Evolutionary conservation across 1,140 invertebrate genomes (phyloP), one percentile per base, ranked within the genome.

Genomic region (Whitmania pigra): DNA sequence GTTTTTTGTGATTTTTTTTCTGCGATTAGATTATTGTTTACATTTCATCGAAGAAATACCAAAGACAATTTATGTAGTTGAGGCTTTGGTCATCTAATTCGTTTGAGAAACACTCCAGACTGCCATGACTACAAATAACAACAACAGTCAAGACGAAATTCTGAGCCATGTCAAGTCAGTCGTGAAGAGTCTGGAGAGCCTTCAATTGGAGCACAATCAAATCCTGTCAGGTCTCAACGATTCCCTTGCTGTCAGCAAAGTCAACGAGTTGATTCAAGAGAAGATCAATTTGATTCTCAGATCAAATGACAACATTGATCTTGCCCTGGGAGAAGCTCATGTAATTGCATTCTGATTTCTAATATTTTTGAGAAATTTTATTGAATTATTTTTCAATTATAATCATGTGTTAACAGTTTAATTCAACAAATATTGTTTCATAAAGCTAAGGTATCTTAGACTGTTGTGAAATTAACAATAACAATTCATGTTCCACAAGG

Each of bases 221-320:
- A 63, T 63, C 11, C 57, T 63, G 2, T 63, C 57, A 31, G 57
- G 57, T 17, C 57, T 63, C 57, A 63, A 63, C 22, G 57, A 63
- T 1, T 63, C 57, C 22, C 29, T 63, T 25, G 22, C 57, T 7
- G 22, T 63, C 18, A 31, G 57, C 29, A 22, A 63, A 63, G 29
- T 63, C 6, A 63, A 63, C 29, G 57, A 31, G 18, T 63, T 87
- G 57, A 31, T 63, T 71, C 86, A 88, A 76, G 91, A 94, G 80
- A 95, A 96, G 82, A 87, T 89, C 0, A 86, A 87, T 60, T 87
- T 98, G 72, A 86, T 99, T 31, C 88, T 90, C 75, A 97, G 95
- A 83, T 94, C 92, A 77, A 88, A 97, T 53, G 94, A 98, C 77
- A 93, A 91, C 84, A 97, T 98, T 78, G 93, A 97, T 80, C 85